Evolutionary conservation across 2,113 vertebrate species (phyloP).

Genomic region (Phylloscopus whistleri): DNA sequence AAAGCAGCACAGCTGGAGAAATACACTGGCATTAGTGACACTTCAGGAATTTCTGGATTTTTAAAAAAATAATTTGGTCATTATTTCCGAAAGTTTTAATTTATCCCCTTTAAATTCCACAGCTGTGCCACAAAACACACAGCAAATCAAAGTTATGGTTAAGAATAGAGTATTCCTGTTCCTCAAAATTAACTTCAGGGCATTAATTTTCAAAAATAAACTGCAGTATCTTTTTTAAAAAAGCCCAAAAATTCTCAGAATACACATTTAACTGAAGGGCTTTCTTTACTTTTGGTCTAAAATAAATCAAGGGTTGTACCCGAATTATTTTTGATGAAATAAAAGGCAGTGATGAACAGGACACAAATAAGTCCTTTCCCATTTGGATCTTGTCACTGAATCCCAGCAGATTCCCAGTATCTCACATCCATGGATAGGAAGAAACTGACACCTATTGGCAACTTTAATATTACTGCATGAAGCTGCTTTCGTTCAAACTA

Average conservation of each 20-base stretch:
- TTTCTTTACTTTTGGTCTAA: neutral
- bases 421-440: conserved; percentile 18
- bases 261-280: neutral
- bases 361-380: neutral
- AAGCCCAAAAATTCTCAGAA: neutral
- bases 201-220: neutral
- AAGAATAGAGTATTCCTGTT: neutral
- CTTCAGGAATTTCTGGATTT: neutral
- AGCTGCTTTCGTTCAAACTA: neutral
- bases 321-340: neutral
- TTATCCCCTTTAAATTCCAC: neutral
- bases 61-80: neutral
- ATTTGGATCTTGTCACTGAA: neutral
- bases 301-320: neutral
- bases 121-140: neutral
- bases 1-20: neutral
- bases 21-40: neutral
- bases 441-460: conserved; percentile 71
- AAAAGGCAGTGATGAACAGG: neutral
- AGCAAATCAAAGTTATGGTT: neutral
- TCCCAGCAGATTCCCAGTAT: neutral
- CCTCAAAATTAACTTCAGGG: neutral
- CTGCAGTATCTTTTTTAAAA: too few relatives aligned
- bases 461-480: conserved; percentile 51
- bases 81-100: neutral